Evolutionary conservation across 1,140 invertebrate species (phyloP).

Genomic region (Bombus impatiens): DNA sequence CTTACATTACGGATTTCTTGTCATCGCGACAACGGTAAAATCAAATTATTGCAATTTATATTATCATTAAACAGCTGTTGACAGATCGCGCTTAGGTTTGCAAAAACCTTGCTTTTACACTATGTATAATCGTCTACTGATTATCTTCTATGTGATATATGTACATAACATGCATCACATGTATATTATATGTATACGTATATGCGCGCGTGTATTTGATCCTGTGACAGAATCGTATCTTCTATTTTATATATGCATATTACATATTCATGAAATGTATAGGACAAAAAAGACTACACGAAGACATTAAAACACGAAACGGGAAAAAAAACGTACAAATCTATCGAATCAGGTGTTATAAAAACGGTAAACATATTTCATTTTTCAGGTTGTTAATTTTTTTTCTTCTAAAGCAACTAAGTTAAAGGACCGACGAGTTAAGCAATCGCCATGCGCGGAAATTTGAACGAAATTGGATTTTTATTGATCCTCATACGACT

Average conservation of each 20-base stretch:
- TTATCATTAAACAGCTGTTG: not conserved
- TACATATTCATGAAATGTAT: not conserved
- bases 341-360: not conserved
- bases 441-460: not conserved
- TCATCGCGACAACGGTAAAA: not conserved
- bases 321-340: not conserved
- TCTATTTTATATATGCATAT: not conserved
- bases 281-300: not conserved
- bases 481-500: constrained; percentile 9
- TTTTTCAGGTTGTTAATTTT: not conserved
- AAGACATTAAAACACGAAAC: too few species aligned
- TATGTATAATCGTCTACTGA: not conserved
- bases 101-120: not conserved
- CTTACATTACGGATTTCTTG: not conserved
- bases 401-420: not conserved
- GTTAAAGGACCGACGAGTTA: not conserved
- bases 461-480: not conserved
- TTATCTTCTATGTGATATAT: too few species aligned
- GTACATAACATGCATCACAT: too few species aligned
- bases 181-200: too few species aligned
- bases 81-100: not conserved
- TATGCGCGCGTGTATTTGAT: not conserved
- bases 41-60: not conserved
- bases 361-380: not conserved
- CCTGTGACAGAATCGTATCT: not conserved